Percentiles rank a stretch among this genome's conserved stretches.
These are phyloP conservation scores for Pongo abelii DNA, from an alignment of 2,113 vertebrate species.

Conservation along the genomic window DNA sequence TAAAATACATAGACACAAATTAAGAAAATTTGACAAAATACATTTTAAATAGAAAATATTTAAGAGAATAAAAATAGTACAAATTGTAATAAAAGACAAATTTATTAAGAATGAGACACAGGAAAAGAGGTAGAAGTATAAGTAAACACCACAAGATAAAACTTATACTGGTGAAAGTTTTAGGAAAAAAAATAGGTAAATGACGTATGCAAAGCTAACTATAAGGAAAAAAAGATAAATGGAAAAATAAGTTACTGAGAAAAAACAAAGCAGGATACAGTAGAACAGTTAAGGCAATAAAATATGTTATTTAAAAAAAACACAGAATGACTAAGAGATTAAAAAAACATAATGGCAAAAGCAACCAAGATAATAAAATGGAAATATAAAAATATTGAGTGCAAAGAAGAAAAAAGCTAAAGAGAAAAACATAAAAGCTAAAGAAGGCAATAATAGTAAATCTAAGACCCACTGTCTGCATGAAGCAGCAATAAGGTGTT, in stretches of 20 bases:
- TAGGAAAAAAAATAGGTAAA: not conserved
- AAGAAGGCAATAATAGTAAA: not conserved
- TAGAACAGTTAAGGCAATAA: not conserved
- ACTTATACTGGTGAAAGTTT: not conserved
- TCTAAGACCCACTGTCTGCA: rapidly evolving
- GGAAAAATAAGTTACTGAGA: not conserved
- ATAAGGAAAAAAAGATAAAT: not conserved
- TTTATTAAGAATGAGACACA: not conserved
- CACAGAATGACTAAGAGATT: not conserved
- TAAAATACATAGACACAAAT: not conserved
- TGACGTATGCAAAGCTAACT: not conserved
- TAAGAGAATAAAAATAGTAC: not conserved
- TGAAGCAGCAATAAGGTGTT: not conserved
- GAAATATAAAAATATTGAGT: not conserved
- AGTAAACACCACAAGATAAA: not conserved
- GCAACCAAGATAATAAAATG: not conserved
- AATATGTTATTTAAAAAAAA: not conserved
- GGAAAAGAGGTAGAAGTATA: not conserved
- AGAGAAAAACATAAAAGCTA: not conserved
- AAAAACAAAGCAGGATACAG: not conserved
- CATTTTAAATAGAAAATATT: not conserved
- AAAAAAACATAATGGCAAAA: not conserved
- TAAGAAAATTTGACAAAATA: not conserved
- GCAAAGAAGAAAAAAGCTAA: not conserved
- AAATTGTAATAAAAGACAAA: not conserved